These are phyloP conservation scores for Myathropa florea DNA, from an alignment of 2,888 invertebrate species.

Conservation along the genomic window DNA sequence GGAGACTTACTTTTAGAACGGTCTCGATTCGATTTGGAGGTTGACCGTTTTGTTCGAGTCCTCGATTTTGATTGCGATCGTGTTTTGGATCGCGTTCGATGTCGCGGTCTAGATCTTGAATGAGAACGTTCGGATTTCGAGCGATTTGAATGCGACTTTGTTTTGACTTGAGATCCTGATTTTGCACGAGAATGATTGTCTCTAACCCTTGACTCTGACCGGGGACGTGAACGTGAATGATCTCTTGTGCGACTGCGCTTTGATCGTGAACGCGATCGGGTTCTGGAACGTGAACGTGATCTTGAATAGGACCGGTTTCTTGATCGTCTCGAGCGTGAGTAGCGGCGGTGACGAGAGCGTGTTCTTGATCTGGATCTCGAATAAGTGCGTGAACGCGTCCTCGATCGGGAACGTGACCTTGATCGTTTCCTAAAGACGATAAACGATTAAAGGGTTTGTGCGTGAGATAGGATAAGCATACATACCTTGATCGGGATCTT, in stretches of 20 bases:
- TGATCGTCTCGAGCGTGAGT: conserved; percentile 73
- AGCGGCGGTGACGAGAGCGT: conserved; percentile 64
- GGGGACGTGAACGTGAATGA: conserved; percentile 73
- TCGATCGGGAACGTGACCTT: conserved; percentile 73
- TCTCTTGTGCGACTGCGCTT: conserved; percentile 70
- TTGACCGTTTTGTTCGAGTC: not conserved
- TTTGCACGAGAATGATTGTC: conserved; percentile 26
- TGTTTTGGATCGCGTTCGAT: conserved; percentile 18
- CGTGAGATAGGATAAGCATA: not conserved
- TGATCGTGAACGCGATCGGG: conserved; percentile 79
- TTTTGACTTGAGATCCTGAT: conserved; percentile 25
- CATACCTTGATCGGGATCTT: conserved; percentile 74
- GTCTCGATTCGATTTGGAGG: conserved; percentile 18
- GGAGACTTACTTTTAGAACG: not conserved
- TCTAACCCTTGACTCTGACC: conserved; percentile 69
- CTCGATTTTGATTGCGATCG: conserved; percentile 30
- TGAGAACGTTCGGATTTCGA: conserved; percentile 51
- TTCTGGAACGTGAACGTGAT: conserved; percentile 75
- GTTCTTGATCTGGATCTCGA: conserved; percentile 69
- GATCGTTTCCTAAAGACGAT: conserved; percentile 68
- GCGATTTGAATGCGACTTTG: conserved; percentile 48
- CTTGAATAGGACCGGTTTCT: conserved; percentile 78
- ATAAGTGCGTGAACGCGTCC: conserved; percentile 7
- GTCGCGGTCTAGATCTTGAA: conserved; percentile 57
- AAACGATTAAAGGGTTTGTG: not conserved